phyloP scores from a whole-genome alignment of 2,113 vertebrate species.

The Perca flavescens region DNA sequence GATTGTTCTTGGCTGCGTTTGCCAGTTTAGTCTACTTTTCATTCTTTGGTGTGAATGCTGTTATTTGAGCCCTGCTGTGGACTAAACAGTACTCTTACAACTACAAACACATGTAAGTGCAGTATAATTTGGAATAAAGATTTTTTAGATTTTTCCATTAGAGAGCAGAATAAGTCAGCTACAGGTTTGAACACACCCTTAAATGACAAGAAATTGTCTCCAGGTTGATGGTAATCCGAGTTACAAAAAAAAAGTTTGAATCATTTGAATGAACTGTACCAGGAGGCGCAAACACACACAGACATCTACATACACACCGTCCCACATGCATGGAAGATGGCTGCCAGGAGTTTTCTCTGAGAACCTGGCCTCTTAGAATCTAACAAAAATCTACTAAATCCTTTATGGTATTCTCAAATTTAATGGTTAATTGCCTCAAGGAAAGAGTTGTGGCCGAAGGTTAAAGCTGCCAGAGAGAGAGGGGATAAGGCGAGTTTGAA shows the following conservation, averaged over 20 bases:
- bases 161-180: background rate
- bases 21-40: background rate
- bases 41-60: constrained; percentile 10
- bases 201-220: background rate
- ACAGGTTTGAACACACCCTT: background rate
- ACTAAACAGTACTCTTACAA: background rate
- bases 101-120: background rate
- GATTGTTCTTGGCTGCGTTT: background rate
- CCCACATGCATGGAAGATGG: no score
- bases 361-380: no score
- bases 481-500: no score
- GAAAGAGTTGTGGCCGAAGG: no score
- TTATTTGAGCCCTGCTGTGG: background rate
- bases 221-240: background rate
- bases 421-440: no score
- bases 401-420: no score
- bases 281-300: background rate
- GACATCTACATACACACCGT: no score
- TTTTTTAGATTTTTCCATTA: constrained; percentile 14
- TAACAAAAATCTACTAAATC: no score
- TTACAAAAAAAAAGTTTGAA: background rate
- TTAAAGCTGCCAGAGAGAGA: no score
- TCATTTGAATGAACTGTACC: background rate
- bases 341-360: no score
- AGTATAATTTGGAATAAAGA: background rate